Evolutionary conservation across 2,888 invertebrate genomes (phyloP), one percentile per base, ranked within the genome.

Genomic region (Chrysodeixis includens): DNA sequence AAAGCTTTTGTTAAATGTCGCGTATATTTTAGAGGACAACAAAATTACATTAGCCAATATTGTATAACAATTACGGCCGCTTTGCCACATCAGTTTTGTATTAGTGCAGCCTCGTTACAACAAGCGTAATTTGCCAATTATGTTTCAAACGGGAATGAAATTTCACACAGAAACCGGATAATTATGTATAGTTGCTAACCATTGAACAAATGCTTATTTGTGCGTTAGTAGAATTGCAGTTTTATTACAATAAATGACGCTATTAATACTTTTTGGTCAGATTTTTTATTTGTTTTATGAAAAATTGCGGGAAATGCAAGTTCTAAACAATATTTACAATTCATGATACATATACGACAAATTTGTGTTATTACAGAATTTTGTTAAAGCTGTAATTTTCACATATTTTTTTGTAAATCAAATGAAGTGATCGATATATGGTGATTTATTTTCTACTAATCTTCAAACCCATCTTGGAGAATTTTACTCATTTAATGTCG

Each of bases 141-240:
- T 35, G 14, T 22, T 10, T n/a, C 35, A 20, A 12, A 40, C 2
- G 35, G 22, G 12, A 59, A 12, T 56, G 20, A 52, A 58, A 61
- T 64, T 58, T 32, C 20, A 57, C 44, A 9, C n/a, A 20, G 30
- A 9, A 30, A 52, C 46, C 14, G 14, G 26, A 49, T 49, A 52
- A 64, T 61, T n/a, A 74, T 60, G 44, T 16, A 57, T 22, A 60
- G 35, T 20, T 35, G 20, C 20, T 18, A 57, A 64, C 53, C 14
- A 49, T 16, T 30, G 18, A 2, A 14, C 9, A 20, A n/a, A 12
- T 16, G 52, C 8, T 66, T 9, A 52, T 66, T 62, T 56, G 22
- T 9, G 2, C 30, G 44, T 49, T 53, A 62, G n/a, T 49, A 26
- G 6, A 26, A 26, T 26, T 26, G 26, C 26, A 26, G 26, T 26